Base-by-base conservation (phyloP, 2,888 invertebrate species). In the Actias luna region DNA sequence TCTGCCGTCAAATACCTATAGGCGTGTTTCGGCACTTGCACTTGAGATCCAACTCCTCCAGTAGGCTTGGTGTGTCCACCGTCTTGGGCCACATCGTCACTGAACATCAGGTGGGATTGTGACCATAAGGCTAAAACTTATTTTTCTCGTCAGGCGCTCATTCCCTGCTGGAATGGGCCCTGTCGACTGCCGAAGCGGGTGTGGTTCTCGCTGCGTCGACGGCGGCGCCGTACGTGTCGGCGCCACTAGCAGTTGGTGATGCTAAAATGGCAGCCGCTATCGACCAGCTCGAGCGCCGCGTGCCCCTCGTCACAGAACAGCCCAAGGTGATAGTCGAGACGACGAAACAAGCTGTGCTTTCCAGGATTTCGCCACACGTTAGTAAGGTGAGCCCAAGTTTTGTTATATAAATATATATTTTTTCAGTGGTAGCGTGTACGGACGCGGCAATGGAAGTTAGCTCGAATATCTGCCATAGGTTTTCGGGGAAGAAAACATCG, bases 141-240 rank as follows among this genome's bases (percentile, higher is more conserved):
- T 50, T 8, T 50, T 50, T 42, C 8, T 42, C 5, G 12, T 1
- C 68, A 94, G 95, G 94, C 62, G 94, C 94, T 22, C 95, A 95
- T 78, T 93, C 94, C 5, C 89, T 95, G 60, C 89, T 95, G 25
- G 94, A 94, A 83, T 95, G 95, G 95, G 95, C 95, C 0, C 84
- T 95, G 4, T 94, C 94, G 25, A 94, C 95, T 1, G 94, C 95
- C 0, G 95, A 95, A 75, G 94, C 94, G 1, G 93, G 95, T 1
- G 92, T 95, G 33, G 90, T 94, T 31, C 93, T 94, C 69, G 95
- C 95, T 0, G 93, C 96, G 0, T 92, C 90, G 31, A 94, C 95
- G 2, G 95, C 95, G 0, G 93, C 92, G 1, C 95, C 95, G 0
- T 94, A 94, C 69, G 95, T 95, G 16, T 85, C 89, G 0, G 77